Base-by-base conservation (phyloP, 2,113 vertebrate genomes). In the Plecotus auritus region DNA sequence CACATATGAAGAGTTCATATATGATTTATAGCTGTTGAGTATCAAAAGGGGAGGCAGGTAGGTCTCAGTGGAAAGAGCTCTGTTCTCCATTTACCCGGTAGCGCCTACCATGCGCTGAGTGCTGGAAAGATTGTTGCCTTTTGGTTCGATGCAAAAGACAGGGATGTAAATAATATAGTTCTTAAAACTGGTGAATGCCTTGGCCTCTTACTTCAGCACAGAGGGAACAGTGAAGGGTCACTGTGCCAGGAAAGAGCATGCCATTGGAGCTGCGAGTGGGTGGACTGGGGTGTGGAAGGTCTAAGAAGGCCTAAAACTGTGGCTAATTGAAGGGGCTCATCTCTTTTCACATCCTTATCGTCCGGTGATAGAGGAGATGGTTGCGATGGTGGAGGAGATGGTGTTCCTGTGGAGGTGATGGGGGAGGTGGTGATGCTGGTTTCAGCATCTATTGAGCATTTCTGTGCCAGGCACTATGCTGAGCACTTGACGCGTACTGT, bases 401-500 rank as follows among this genome's bases (percentile, higher is more conserved):
- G 12, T 13, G 35, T 4, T 67, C 6, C 11, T 32, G n/a, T 49
- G 59, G 70, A n/a, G 51, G 49, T 32, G 54, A 8, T 28, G 16
- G 32, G 5, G 47, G 49, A 9, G n/a, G 23, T 35, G 4, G 45
- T 23, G 32, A 0, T 13, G 26, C 67, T 20, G 18, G 23, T 22
- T 59, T 64, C 32, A 30, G 37, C 18, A 8, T 51, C 51, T 32
- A 1, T 4, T 6, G 32, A 49, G 28, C 9, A 1, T 37, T 49
- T 85, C 18, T 13, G 2, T 88, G 91, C 59, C 16, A 2, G 32
- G 20, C 32, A 1, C 26, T 35, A 0, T 37, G 81, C 18, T 76
- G 7, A 8, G 4, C 9, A 2, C 40, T 69, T 30, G 17, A 20
- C 1, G 7, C 1, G 0, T 3, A 22, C 32, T n/a, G 0, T 76